Evolutionary conservation across 2,797 vertebrate species (phyloP), one percentile per base, ranked within the genome.

Genomic region (Paratrypauchen microcephalus): DNA sequence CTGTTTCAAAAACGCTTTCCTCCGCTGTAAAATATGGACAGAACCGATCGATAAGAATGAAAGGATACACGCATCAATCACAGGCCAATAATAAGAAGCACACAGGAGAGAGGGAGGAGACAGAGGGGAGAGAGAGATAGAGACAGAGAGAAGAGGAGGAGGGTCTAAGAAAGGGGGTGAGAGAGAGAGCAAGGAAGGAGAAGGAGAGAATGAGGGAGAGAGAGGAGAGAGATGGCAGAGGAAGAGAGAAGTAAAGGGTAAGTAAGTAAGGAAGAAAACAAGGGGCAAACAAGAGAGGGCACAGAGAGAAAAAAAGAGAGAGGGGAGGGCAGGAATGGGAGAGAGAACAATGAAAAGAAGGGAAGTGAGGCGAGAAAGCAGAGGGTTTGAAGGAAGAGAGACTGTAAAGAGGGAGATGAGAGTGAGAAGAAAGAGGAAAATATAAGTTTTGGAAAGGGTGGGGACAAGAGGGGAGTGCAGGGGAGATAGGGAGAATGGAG

Each of bases 21-120:
- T 13, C 21, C 41, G 23, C 41, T 9, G 41, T 47, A 28, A 64
- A 64, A 48, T 64, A 64, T 64, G 62, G 62, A 64, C 39, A 28
- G 21, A 26, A 23, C 24, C 15, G 62, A 64, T 64, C 62, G 62
- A 64, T 64, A 64, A 64, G 62, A 48, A 45, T 7, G 32, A 45
- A 41, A 48, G 41, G 23, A 47, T 15, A 23, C 21, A 6, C 0
- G 41, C 62, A 64, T 64, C 62, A 47, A 64, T 64, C 62, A 64
- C 41, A 5, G 9, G 5, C 2, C 19, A 4, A 28, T 32, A 65
- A 41, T 36, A 19, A n/a, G 18, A 21, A 13, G 45, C 12, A 47
- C 47, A 41, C 6, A 2, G 7, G 21, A 13, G 15, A 12, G 36
- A 4, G 50, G 50, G 6, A 16, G 21, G 13, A 7, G 36, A 2